Evolutionary conservation across 35 echinoderm and acorn worm genomes (phyloP), one percentile per base, ranked within the genome.

Genomic region (Apostichopus japonicus): DNA sequence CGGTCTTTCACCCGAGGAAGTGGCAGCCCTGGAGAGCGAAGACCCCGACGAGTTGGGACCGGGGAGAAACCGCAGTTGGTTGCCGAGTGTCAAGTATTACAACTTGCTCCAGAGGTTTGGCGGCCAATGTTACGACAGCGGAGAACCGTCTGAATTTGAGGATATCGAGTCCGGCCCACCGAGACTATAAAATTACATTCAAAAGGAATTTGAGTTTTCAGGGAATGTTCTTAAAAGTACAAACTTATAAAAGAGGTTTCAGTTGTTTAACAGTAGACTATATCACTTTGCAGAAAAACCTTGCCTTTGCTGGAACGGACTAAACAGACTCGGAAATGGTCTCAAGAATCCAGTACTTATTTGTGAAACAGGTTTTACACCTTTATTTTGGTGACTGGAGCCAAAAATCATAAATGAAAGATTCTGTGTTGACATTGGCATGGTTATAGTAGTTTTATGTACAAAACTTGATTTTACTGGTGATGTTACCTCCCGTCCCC

Each of bases 81-180:
- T 97, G 52, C 96, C 96, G 0, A 92, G 82, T 24, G 91, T 94
- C 53, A 96, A 94, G 54, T 80, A 90, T 27, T 90, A 90, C 57
- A 97, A 89, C 76, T 65, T 97, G 79, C 79, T 97, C 54, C 87
- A 94, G 14, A 54, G 96, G 51, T 97, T 97, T 72, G 87, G 93
- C 9, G 96, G 93, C 19, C 95, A 96, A 86, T 93, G 91, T 78
- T 94, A 92, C 23, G 93, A 96, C 16, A 92, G 96, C 52, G 91
- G 91, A 16, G 91, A 94, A 62, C 93, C 79, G 44, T 61, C 90
- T 5, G 93, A 94, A 19, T 90, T 90, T 14, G 93, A 94, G 55
- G 93, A 94, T 57, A 57, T 84, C 15, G 81, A 84, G 53, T 7
- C 81, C 19, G 81, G 54, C 19, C 81, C 81, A 84, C 53, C 54